Base-by-base conservation (phyloP, 2,797 vertebrate species). In the Crypturellus tataupa region DNA sequence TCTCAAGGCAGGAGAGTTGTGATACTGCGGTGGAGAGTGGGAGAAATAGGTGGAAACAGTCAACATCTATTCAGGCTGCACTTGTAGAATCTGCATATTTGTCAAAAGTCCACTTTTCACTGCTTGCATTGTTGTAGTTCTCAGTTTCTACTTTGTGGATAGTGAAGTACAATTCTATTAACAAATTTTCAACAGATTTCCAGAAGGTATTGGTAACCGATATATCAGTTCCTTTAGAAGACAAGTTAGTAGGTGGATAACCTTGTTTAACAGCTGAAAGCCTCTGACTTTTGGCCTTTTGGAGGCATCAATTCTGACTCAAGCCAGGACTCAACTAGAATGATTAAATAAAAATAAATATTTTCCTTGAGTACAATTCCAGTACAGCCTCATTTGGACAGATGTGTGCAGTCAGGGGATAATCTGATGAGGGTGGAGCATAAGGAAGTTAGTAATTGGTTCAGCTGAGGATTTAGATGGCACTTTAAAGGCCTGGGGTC, bases 11-110 rank as follows among this genome's bases (percentile, higher is more conserved):
- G 9, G 18, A 63, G 7, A 11, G 3, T 35, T 59, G 19, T 80
- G 10, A 85, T 8, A 5, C 73, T 75, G 3, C 65, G 10, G 4
- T 67, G 33, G 11, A 9, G 4, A 37, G 19, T 23, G 7, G 8
- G 4, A 1, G 71, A 85, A 77, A 31, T 1, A 71, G n/a, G 27
- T 40, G 46, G 12, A 9, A 18, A 0, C 0, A 63, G 29, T 55
- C 9, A 10, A 7, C 16, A 9, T 70, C 58, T 65, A 58, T 18
- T 40, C 11, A 35, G 49, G 39, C 5, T 5, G 4, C 14, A 40
- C 7, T 31, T 83, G 39, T 10, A 68, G 46, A 72, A 25, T 42
- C 21, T 20, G 19, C 29, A 29, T 24, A 27, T 53, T 35, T 60
- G 53, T 20, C 12, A 10, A 39, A 46, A 58, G 55, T 4, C 10